Evolutionary conservation across 92 coral and sea anemone genomes (phyloP), one percentile per base, ranked within the genome.

Genomic region (Parazoanthus darwini): DNA sequence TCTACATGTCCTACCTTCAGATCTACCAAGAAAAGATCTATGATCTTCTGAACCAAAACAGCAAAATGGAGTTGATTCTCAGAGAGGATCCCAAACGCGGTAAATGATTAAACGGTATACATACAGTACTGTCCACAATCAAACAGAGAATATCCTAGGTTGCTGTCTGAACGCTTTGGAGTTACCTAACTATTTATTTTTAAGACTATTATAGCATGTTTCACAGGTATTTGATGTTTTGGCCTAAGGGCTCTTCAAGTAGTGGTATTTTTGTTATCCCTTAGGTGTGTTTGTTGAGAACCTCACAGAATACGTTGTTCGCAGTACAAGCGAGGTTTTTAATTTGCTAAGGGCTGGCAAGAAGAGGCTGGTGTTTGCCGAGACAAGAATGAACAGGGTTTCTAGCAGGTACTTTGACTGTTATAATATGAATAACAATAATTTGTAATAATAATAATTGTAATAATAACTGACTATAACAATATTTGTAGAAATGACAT

Each of bases 11-110:
- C 8, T 95, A 95, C 66, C 89, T 95, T 38, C 98, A 95, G 85
- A 95, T 95, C 89, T 95, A 95, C 79, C 98, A 95, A 78, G 98
- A 95, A 75, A 95, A 95, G 88, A 93, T 95, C 82, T 92, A 72
- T 36, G 98, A 95, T 82, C 81, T 95, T 67, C 92, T 95, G 36
- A 95, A 95, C 78, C 87, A 94, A 23, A 91, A 93, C 75, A 90
- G 92, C 88, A 95, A 90, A 81, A 90, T 93, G 18, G 98, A 95
- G 71, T 86, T 95, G 88, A 85, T 89, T 78, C 88, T 95, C 38
- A 78, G 98, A 87, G 98, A 95, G 74, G 96, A 95, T 88, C 98
- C 98, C 18, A 90, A 90, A 81, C 86, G 91, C 90, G 98, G 58
- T 23, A 72, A 72, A 6, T 72, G 38, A 29, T 26, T 15, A 72